A percentile compares a stretch with the other conserved stretches of the same genome.
phyloP scores from a whole-genome alignment of 2,113 vertebrate genomes.

The Serinus canaria region DNA sequence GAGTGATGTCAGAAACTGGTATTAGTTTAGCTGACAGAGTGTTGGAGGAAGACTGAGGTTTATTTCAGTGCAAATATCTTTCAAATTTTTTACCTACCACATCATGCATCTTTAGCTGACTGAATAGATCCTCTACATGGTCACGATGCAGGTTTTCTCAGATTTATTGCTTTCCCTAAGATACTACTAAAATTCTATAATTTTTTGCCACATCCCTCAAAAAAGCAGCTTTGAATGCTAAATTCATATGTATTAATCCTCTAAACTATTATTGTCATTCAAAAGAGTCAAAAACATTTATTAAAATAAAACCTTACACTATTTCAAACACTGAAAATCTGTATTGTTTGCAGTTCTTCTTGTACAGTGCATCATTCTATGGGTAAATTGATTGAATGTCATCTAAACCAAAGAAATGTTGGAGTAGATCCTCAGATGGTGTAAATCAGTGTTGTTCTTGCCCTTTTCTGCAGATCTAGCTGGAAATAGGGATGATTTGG shows the following conservation, averaged over 20 bases:
- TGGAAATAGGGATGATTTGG: not conserved
- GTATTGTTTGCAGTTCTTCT: constrained; percentile 11
- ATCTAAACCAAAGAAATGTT: not conserved
- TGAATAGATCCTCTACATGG: not conserved
- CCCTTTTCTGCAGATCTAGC: constrained; percentile 32
- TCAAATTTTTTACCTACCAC: not conserved
- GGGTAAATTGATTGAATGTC: constrained; percentile 16
- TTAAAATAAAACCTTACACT: not conserved
- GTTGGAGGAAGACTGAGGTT: not conserved
- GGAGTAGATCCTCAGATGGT: not conserved
- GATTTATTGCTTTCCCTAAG: not conserved
- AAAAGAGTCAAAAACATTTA: not conserved
- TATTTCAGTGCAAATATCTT: not conserved
- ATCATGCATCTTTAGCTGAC: not conserved
- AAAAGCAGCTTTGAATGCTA: not conserved
- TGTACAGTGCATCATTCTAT: not conserved
- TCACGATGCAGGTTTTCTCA: not conserved
- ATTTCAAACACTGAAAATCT: not conserved
- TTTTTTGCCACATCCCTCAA: not conserved
- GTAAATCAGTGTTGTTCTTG: constrained; percentile 34
- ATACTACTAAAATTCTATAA: not conserved
- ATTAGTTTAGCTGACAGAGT: not conserved
- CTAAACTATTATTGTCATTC: not conserved
- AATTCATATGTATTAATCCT: not conserved
- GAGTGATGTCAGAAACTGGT: not conserved